A percentile compares a stretch with the other conserved stretches of the same genome.
Evolutionary conservation across 1,140 invertebrate species (phyloP).

Genomic region (Drosophila insularis): DNA sequence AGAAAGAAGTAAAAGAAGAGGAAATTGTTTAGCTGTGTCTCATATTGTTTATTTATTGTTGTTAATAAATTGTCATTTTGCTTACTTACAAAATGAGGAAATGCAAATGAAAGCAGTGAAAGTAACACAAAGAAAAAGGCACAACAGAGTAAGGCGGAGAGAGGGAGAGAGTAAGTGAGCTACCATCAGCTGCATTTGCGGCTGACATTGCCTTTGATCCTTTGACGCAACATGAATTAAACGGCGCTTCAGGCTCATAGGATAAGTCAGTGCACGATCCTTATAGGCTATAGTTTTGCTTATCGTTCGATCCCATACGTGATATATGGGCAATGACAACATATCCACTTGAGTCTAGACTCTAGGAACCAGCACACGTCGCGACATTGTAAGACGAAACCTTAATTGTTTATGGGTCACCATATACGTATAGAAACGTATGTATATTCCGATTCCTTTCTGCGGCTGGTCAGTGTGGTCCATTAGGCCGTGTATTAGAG

Average conservation of each 20-base stretch:
- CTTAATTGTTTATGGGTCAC: conserved; percentile 57
- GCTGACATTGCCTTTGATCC: conserved; percentile 68
- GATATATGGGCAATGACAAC: conserved; percentile 77
- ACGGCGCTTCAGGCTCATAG: conserved; percentile 58
- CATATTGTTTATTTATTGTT: conserved; percentile 75
- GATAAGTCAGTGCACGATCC: conserved; percentile 21
- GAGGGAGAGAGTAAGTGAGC: conserved; percentile 12
- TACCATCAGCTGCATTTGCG: conserved; percentile 49
- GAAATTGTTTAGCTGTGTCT: conserved; percentile 37
- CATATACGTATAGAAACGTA: conserved; percentile 2
- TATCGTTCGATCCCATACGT: conserved; percentile 37
- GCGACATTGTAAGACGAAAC: conserved; percentile 70
- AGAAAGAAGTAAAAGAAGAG: conserved; percentile 7
- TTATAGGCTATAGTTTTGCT: conserved; percentile 44
- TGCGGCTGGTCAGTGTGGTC: conserved; percentile 69
- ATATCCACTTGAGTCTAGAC: conserved; percentile 78
- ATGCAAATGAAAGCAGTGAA: conserved; percentile 72
- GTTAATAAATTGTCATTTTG: conserved; percentile 79
- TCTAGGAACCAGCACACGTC: conserved; percentile 44
- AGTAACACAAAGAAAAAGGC: conserved; percentile 29
- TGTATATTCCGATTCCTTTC: conserved; percentile 5
- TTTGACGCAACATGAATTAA: conserved; percentile 79
- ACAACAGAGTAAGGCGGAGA: conserved; percentile 6
- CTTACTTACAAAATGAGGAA: conserved; percentile 73
- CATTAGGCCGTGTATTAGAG: conserved; percentile 66